Evolutionary conservation across 1,140 invertebrate species (phyloP), one percentile per base, ranked within the genome.

Genomic region (Triops cancriformis): DNA sequence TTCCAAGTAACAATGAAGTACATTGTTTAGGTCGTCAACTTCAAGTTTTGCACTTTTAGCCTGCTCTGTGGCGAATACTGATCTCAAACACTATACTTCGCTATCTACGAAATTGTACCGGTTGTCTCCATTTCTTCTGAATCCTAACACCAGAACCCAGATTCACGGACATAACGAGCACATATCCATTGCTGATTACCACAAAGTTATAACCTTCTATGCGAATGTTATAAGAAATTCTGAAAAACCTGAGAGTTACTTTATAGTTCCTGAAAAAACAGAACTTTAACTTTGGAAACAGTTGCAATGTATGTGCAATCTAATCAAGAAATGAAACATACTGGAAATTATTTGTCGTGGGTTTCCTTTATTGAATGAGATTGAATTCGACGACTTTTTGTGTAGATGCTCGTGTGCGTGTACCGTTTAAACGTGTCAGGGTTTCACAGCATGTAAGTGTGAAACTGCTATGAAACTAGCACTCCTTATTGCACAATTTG

Each of bases 131-230:
- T 82, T 84, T 5, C 80, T 85, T 27, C 82, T 89, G 79, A 81
- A 79, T 31, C 82, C 82, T 14, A 82, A 83, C 6, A 87, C 88
- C 77, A 45, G 85, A 0, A 79, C 80, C 41, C 80, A 85, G 73
- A 85, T 88, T 75, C 88, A 89, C 83, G 88, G 88, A 12, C 79
- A 86, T 77, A 85, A 89, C 82, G 88, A 89, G 81, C 82, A 87
- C 26, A 86, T 89, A 51, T 84, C 85, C 9, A 79, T 87, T 5
- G 81, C 83, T 73, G 86, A 87, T 81, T 88, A 86, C 80, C 82
- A 86, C 75, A 76, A 87, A 80, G 83, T 84, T 28, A 83, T 88
- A 26, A 87, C 88, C 80, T 89, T 88, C 82, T 89, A 86, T 81
- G 85, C 87, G 78, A 84, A 87, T 79, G 74, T 89, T 6, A 88